Evolutionary conservation across 2,797 vertebrate species (phyloP), one percentile per base, ranked within the genome.

Genomic region (Sebastes oblongus): DNA sequence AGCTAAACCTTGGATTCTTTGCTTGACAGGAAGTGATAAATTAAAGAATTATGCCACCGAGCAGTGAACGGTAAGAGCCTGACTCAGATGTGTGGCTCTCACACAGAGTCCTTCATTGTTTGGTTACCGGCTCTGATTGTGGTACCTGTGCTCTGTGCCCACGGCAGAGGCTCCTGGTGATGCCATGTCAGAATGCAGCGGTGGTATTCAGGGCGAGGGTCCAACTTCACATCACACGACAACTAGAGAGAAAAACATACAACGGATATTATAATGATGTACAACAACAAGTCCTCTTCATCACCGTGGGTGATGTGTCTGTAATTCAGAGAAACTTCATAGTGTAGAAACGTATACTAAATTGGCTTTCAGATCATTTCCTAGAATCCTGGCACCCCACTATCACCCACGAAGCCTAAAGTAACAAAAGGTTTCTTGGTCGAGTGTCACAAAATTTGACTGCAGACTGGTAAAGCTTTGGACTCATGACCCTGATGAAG

Each of bases 171-270:
- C 94, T 99, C 98, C 97, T 99, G 98, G 96, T 99, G 98, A 97
- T 99, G 98, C 98, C 98, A 99, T 91, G 98, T 99, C 94, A 99
- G 94, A 95, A 99, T 99, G 97, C 98, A 99, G 94, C 98, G 97
- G 91, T 99, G 98, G 89, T 99, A 99, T 94, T 99, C 98, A 92
- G 98, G 98, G 83, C 98, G 97, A 75, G 98, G 98, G 93, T 99
- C 98, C 91, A 99, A 87, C 93, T 99, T 99, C 91, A 99, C 98
- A 88, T 99, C 98, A 95, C 98, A 99, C 72, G 98, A 99, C 96
- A 99, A 97, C 98, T 99, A 93, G 82, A 86, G 84, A 73, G 69
- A 83, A 81, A 84, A 78, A 39, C 24, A 82, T 3, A 78, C 5
- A 59, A n/a, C 0, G 6, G 5, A 56, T 70, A 67, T 76, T 32